Evolutionary conservation across 2,113 vertebrate species (phyloP).

Genomic region (Suricata suricatta): DNA sequence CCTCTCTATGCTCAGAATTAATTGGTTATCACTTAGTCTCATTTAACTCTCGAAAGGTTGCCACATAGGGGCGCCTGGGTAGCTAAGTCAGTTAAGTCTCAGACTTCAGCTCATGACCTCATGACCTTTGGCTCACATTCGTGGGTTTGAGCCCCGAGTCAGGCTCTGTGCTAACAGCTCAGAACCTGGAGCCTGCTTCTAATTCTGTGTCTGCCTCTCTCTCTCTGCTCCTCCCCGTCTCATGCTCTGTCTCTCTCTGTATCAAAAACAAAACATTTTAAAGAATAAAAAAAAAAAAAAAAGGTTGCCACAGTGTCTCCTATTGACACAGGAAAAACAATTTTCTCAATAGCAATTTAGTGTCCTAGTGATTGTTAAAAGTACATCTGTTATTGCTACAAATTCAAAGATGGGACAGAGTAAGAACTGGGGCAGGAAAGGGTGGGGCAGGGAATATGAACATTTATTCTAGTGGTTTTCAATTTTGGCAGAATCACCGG

Average conservation of each 20-base stretch:
- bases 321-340: conserved; percentile 28
- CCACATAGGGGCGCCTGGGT: not conserved
- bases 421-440: not conserved
- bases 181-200: too few species aligned
- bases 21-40: conserved; percentile 52
- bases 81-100: too few species aligned
- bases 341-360: conserved; percentile 8
- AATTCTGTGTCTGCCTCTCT: too few species aligned
- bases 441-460: not conserved
- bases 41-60: not conserved
- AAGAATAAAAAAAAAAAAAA: too few species aligned
- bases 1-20: not conserved
- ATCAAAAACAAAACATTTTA: too few species aligned
- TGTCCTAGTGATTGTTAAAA: not conserved
- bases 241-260: too few species aligned
- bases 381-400: not conserved
- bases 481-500: not conserved
- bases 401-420: not conserved
- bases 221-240: too few species aligned
- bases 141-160: too few species aligned
- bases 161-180: too few species aligned
- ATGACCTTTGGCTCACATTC: too few species aligned
- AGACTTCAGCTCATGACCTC: too few species aligned
- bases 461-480: not conserved
- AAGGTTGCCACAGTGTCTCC: not conserved